Conservation (phyloP, 2,888 invertebrate genomes). For the Acanthosepion pharaonis region DNA sequence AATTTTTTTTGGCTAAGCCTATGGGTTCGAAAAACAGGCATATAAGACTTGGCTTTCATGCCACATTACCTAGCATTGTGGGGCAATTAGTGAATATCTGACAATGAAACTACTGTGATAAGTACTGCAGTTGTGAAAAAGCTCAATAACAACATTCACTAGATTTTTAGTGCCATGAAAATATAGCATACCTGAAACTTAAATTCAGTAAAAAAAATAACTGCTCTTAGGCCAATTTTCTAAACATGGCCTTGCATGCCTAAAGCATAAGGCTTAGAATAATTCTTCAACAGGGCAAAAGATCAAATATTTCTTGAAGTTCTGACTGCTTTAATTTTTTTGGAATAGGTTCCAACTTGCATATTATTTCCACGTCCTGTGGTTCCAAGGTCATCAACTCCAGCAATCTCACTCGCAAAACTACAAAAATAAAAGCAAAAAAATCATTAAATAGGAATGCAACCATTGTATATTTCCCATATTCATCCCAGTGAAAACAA, state of each 20-base stretch:
- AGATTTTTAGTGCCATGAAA: no score
- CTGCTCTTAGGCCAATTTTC: no score
- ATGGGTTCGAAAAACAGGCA: no score
- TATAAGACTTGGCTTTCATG: no score
- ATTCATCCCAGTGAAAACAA: background rate
- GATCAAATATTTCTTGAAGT: slow-evolving; percentile 98
- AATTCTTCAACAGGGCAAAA: slow-evolving; percentile 96
- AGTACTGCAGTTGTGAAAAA: no score
- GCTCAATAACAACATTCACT: no score
- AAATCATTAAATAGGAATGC: background rate
- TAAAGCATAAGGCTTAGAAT: slow-evolving; percentile 94
- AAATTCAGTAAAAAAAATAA: background rate
- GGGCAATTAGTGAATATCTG: no score
- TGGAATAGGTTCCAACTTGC: slow-evolving; percentile 99
- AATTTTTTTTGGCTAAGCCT: no score
- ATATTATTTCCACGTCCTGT: slow-evolving; percentile 82
- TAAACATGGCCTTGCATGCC: slow-evolving; percentile 99
- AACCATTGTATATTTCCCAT: background rate
- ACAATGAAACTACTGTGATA: no score
- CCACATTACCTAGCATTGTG: no score
- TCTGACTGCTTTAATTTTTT: slow-evolving; percentile 97
- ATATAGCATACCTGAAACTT: no score
- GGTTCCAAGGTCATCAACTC: slow-evolving; percentile 93
- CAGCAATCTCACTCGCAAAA: slow-evolving; percentile 99
- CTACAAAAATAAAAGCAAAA: slow-evolving; percentile 61